Base-by-base conservation (phyloP, 2,888 invertebrate genomes). In the Alsophila aescularia region DNA sequence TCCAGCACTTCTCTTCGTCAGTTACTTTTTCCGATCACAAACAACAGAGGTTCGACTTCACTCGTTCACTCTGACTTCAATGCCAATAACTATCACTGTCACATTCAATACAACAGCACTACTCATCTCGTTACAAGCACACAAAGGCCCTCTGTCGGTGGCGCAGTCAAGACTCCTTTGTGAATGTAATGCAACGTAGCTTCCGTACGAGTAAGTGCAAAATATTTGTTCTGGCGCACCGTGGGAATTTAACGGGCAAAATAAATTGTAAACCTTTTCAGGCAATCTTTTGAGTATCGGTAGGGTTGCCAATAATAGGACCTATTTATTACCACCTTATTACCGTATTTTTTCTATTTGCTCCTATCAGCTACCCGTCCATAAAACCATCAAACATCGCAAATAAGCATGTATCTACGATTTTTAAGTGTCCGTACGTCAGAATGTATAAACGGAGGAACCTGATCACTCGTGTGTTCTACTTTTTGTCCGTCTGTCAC, bases 161-260 rank as follows among this genome's bases (percentile, higher is more conserved):
- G 69, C 67, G 58, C 61, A n/a, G n/a, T n/a, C n/a, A 69, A 58
- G 53, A 62, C 65, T 60, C 73, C 72, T 74, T 77, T 77, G 75
- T 77, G 72, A 71, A 70, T 68, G 69, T 63, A 70, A 62, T 68
- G 69, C 64, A 70, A 62, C 61, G 67, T 67, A 43, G 43, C 44
- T 52, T 36, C 66, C 63, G 57, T 62, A 66, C 65, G 69, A 75
- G 72, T 75, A 72, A 79, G 74, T 79, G 76, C 75, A 75, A 77
- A 79, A 78, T 77, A 79, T 79, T 77, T 79, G 73, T 72, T 73
- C 71, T 74, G 72, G 68, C 70, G 69, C 65, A 66, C 66, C 58
- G 61, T 53, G 59, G 60, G 61, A 73, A 64, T 69, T 67, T 68
- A 52, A 63, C 64, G 67, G 57, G 64, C 64, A 56, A 70, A 74